These are phyloP conservation scores for Tigriopus californicus DNA, from an alignment of 2,888 invertebrate genomes.

Conservation along the genomic window DNA sequence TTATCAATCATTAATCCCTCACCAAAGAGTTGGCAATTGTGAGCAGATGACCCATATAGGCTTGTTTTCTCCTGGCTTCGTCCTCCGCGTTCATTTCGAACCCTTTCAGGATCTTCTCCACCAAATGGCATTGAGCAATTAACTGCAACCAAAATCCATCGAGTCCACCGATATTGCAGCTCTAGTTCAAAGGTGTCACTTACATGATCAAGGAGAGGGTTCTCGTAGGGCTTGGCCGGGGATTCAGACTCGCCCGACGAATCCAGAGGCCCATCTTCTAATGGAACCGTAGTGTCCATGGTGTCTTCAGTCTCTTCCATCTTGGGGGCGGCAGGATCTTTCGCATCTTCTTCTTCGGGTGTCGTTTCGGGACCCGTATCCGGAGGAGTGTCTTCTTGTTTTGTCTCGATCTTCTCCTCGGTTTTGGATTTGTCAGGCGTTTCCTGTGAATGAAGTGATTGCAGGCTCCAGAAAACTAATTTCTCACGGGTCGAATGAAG, in stretches of 20 bases:
- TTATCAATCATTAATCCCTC: not conserved
- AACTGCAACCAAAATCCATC: slow-evolving; percentile 42
- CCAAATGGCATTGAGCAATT: slow-evolving; percentile 54
- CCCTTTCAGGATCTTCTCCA: slow-evolving; percentile 56
- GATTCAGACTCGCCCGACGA: too few species aligned
- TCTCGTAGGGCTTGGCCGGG: not conserved
- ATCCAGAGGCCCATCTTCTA: too few species aligned
- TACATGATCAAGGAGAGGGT: not conserved
- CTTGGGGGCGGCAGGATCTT: not conserved
- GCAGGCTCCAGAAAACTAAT: too few species aligned
- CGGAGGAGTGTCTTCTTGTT: not conserved
- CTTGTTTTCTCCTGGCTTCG: slow-evolving; percentile 39
- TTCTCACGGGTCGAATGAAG: too few species aligned
- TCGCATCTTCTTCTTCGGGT: not conserved
- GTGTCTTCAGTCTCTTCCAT: not conserved
- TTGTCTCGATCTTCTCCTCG: not conserved
- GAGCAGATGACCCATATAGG: slow-evolving; percentile 44
- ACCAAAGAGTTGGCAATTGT: slow-evolving; percentile 34
- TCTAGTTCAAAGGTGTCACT: not conserved
- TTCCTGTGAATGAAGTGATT: too few species aligned
- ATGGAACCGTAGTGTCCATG: not conserved
- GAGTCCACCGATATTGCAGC: too few species aligned
- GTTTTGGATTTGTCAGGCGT: too few species aligned
- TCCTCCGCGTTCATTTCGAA: slow-evolving; percentile 58
- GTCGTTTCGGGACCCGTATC: not conserved